Evolutionary conservation across 2,888 invertebrate species (phyloP).

Genomic region (Sinohyriopsis cumingii): DNA sequence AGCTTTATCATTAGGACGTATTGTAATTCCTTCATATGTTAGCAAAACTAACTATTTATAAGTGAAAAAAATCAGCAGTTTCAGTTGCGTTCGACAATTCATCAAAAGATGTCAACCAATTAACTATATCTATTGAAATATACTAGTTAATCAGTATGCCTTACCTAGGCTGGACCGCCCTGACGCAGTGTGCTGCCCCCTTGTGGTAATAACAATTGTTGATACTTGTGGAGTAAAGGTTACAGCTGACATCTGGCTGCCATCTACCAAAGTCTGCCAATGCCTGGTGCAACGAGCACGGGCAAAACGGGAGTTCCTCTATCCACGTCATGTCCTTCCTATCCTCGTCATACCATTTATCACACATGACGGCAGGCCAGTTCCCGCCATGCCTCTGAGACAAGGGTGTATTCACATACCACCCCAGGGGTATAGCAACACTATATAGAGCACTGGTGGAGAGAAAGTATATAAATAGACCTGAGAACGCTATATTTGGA

Average conservation of each 20-base stretch:
- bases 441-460: slow-evolving; percentile 46
- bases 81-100: too few relatives aligned
- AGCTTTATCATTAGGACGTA: too few relatives aligned
- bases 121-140: too few relatives aligned
- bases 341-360: slow-evolving; percentile 94
- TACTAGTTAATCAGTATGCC: neutral
- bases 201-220: slow-evolving; percentile 81
- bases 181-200: slow-evolving; percentile 93
- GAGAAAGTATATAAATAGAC: neutral
- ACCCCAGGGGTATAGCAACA: slow-evolving; percentile 56
- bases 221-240: slow-evolving; percentile 76
- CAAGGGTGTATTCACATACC: slow-evolving; percentile 55
- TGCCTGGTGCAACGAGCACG: slow-evolving; percentile 93
- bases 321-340: slow-evolving; percentile 87
- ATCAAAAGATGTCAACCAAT: too few relatives aligned
- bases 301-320: slow-evolving; percentile 77
- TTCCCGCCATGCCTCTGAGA: slow-evolving; percentile 77
- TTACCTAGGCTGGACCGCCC: slow-evolving; percentile 88
- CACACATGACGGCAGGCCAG: slow-evolving; percentile 90
- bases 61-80: too few relatives aligned
- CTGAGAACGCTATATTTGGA: neutral
- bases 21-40: too few relatives aligned
- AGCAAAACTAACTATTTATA: too few relatives aligned
- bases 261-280: slow-evolving; percentile 92
- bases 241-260: slow-evolving; percentile 77